Evolutionary conservation across 2,888 invertebrate genomes (phyloP), one percentile per base, ranked within the genome.

Genomic region (Idaea aversata): DNA sequence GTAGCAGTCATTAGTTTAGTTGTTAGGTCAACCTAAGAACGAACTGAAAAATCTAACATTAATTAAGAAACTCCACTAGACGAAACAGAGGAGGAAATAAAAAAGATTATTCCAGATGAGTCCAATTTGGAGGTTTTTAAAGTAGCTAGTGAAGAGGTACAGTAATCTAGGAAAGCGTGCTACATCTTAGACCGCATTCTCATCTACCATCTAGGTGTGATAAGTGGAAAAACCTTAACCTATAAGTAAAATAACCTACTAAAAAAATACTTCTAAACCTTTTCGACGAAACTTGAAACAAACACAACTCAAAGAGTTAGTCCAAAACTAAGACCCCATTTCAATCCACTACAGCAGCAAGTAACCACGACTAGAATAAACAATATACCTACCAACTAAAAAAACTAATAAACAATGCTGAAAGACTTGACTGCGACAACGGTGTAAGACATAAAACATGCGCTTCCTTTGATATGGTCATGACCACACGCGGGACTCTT

Each of bases 401-500:
- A 47, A 47, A 47, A 7, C 36, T 47, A 47, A 47, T 47, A 47
- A 47, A 47, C 13, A 47, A 47, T 47, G 47, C 47, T 47, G 47
- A 47, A 47, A 47, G 47, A 47, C 7, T 47, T 47, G 47, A 47
- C 7, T 10, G 7, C 47, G 47, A 47, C 47, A 47, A 47, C 47
- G 47, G 47, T 47, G 47, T 13, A 47, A 47, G 47, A 47, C 47
- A 47, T 47, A 47, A 47, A 47, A 58, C 58, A n/a, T 7, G n/a
- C 58, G 58, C 38, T 61, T 15, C 16, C 61, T 61, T 61, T 61
- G 38, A 61, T 16, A 61, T 16, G 35, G 10, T 38, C n/a, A 36
- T 61, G 61, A 38, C 61, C 61, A 61, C 61, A 61, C 61, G 61
- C 38, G 13, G 38, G 16, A 16, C 38, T 15, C 15, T 61, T 34